These are phyloP conservation scores for Petrolisthes manimaculis DNA, from an alignment of 2,888 invertebrate species.

Conservation along the genomic window DNA sequence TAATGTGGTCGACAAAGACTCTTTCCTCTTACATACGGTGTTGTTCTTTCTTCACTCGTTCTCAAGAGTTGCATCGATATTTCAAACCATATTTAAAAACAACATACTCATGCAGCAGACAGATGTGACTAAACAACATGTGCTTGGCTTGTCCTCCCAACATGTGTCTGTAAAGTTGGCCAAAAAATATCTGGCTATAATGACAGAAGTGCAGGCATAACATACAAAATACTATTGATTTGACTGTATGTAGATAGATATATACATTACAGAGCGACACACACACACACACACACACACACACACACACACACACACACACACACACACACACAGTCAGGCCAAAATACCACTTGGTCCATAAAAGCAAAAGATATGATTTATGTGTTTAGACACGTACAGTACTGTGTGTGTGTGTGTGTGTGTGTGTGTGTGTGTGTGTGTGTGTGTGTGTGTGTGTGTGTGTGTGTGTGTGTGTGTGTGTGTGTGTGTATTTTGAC, in stretches of 20 bases:
- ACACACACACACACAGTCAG: no score
- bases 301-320: no score
- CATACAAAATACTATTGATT: slow-evolving; percentile 40
- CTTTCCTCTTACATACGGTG: no score
- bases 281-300: no score
- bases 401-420: background rate
- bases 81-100: background rate
- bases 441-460: background rate
- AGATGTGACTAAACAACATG: background rate
- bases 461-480: background rate
- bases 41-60: no score
- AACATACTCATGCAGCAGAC: slow-evolving; percentile 44
- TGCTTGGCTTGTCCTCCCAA: slow-evolving; percentile 39
- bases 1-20: no score
- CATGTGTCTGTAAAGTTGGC: slow-evolving; percentile 35
- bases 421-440: background rate
- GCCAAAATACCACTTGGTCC: no score
- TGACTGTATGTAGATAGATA: slow-evolving; percentile 20
- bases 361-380: no score
- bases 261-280: background rate
- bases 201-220: slow-evolving; percentile 22
- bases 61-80: no score
- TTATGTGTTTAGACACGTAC: no score
- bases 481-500: background rate
- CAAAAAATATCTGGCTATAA: slow-evolving; percentile 15